phyloP scores from a whole-genome alignment of 1,140 invertebrate species.

The Laupala kohalensis region DNA sequence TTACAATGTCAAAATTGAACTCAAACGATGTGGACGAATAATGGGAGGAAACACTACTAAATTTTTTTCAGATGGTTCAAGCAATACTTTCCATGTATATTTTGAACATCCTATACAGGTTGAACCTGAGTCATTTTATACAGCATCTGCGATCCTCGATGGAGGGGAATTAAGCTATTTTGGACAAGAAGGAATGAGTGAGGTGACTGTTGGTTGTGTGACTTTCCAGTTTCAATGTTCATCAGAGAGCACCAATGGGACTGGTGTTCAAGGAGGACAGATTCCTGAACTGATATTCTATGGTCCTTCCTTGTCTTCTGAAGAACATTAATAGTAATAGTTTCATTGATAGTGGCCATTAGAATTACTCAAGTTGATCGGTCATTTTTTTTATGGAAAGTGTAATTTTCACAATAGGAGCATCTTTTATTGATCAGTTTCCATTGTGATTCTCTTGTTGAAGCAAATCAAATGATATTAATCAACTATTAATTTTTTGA shows the following conservation, averaged over 20 bases:
- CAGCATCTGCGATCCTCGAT: constrained; percentile 76
- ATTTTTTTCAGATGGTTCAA: constrained; percentile 87
- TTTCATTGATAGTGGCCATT: too few species aligned
- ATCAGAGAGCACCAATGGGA: constrained; percentile 86
- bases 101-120: constrained; percentile 80
- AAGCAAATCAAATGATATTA: too few species aligned
- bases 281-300: constrained; percentile 91
- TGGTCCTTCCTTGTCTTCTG: constrained; percentile 43
- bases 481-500: too few species aligned
- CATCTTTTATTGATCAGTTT: too few species aligned
- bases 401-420: too few species aligned
- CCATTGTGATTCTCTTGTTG: too few species aligned
- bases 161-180: constrained; percentile 87
- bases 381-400: too few species aligned
- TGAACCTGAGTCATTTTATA: constrained; percentile 82
- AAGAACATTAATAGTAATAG: constrained; percentile 16
- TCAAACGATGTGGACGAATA: constrained; percentile 71
- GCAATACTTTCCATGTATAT: constrained; percentile 85
- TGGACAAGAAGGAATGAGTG: constrained; percentile 87
- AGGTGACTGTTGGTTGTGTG: constrained; percentile 75
- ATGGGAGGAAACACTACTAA: constrained; percentile 80
- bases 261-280: constrained; percentile 85
- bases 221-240: constrained; percentile 91
- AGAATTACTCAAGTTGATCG: too few species aligned
- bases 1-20: constrained; percentile 80